These are phyloP conservation scores for Thermophis baileyi DNA, from an alignment of 2,113 vertebrate species.

Conservation along the genomic window DNA sequence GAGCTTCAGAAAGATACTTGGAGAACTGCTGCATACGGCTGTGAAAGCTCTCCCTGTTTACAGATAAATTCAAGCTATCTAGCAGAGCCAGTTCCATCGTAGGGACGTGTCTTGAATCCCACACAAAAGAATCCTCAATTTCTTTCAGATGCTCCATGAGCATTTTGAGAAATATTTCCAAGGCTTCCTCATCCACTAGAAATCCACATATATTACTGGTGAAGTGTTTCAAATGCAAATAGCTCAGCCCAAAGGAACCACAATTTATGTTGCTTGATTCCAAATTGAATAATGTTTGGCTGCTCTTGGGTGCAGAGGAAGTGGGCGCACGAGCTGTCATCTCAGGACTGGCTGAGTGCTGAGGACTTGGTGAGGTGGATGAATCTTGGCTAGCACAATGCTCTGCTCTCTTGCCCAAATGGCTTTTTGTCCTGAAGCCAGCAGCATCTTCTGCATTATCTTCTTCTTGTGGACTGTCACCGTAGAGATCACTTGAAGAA, in stretches of 20 bases:
- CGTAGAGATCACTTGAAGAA: conserved; percentile 80
- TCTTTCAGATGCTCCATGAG: conserved; percentile 83
- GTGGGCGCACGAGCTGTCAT: conserved; percentile 29
- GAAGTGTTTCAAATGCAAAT: conserved; percentile 80
- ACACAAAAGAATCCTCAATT: conserved; percentile 68
- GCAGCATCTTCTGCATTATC: conserved; percentile 70
- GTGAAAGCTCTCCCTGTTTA: conserved; percentile 75
- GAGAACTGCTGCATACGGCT: conserved; percentile 79
- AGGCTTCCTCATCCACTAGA: conserved; percentile 76
- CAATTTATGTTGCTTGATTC: conserved; percentile 24
- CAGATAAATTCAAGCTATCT: conserved; percentile 75
- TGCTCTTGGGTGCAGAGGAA: not conserved
- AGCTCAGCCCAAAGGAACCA: conserved; percentile 40
- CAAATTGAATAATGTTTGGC: not conserved
- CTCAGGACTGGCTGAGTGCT: conserved; percentile 35
- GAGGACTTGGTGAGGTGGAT: conserved; percentile 60
- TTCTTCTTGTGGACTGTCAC: conserved; percentile 57
- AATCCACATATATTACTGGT: conserved; percentile 77
- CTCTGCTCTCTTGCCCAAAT: conserved; percentile 9
- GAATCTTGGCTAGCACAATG: conserved; percentile 23
- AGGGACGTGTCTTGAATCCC: conserved; percentile 59
- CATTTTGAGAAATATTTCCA: conserved; percentile 84
- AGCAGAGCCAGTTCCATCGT: conserved; percentile 66
- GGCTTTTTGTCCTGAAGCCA: conserved; percentile 53
- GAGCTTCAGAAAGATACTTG: conserved; percentile 89